A percentile compares a stretch with the other conserved stretches of the same genome.
Conservation (phyloP, 2,797 vertebrate genomes). For the Falco biarmicus region DNA sequence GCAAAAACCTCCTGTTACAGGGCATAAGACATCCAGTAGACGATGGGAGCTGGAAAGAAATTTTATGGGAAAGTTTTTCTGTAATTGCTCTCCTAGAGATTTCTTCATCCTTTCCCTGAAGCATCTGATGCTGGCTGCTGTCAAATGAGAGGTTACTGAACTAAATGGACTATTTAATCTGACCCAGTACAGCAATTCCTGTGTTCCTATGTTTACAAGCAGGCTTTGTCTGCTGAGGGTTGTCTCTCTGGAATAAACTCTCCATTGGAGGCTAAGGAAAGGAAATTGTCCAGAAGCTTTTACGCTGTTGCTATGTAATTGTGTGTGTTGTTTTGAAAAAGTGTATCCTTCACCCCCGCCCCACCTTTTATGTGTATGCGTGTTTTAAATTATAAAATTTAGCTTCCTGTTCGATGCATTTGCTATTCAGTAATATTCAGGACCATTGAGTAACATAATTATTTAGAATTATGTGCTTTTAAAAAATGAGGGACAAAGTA, state of each 20-base stretch:
- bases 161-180: constrained; percentile 64
- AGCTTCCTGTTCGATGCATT: constrained; percentile 7
- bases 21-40: constrained; percentile 30
- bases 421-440: background rate
- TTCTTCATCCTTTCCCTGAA: constrained; percentile 61
- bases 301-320: constrained; percentile 45
- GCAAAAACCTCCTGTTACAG: constrained; percentile 37
- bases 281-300: constrained; percentile 54
- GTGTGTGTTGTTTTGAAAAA: constrained; percentile 30
- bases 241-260: constrained; percentile 50
- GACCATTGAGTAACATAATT: background rate
- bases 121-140: constrained; percentile 51
- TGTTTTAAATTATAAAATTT: constrained; percentile 31
- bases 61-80: constrained; percentile 64
- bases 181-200: constrained; percentile 49
- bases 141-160: constrained; percentile 62
- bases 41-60: constrained; percentile 44
- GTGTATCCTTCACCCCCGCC: background rate
- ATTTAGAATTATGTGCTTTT: constrained; percentile 26
- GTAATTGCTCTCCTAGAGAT: constrained; percentile 58
- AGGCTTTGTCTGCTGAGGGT: constrained; percentile 43
- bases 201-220: constrained; percentile 45
- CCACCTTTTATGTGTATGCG: background rate
- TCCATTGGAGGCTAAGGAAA: background rate
- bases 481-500: background rate